Base-by-base conservation (phyloP, 2,888 invertebrate genomes). In the Agonopterix arenella region DNA sequence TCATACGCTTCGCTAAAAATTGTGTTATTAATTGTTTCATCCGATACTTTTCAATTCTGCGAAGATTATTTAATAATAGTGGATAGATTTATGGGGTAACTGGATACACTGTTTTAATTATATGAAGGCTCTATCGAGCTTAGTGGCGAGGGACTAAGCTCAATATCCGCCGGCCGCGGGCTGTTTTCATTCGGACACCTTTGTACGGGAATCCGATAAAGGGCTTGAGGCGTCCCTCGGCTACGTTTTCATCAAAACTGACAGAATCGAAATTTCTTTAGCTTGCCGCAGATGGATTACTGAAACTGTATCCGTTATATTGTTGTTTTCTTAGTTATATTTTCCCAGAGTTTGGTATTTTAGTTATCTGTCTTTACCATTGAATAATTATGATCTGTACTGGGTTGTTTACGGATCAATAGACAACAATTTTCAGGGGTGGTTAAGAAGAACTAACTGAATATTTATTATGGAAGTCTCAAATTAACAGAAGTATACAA, bases 81-180 rank as follows among this genome's bases (percentile, higher is more conserved):
- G 60, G 57, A 60, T 54, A 61, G 57, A 59, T 65, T 66, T 62
- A 63, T 62, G 59, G 52, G 59, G 59, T 49, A 59, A 61, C 51
- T 57, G 53, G 57, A 58, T 63, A 64, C 60, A 57, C 57, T 54
- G 56, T 60, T 61, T 63, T 71, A 68, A 71, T 69, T 68, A 65
- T 68, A 57, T 63, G 54, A 52, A 58, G 56, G 59, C 52, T 58
- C 53, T 62, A 67, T 62, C 53, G 53, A 46, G 53, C 52, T 60
- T 54, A 57, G 44, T 49, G 47, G 52, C 45, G 47, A 56, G 50
- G 51, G 55, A 60, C 58, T 57, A 59, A 61, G 61, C 59, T 50
- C 65, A 69, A 75, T 73, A 70, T 71, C 67, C 70, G 64, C 56
- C 48, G 48, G 61, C 67, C 61, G 59, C 59, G 61, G 70, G 71